A percentile compares a stretch with the other conserved stretches of the same genome.
phyloP scores from a whole-genome alignment of 2,797 vertebrate species.

The Bucorvus abyssinicus region DNA sequence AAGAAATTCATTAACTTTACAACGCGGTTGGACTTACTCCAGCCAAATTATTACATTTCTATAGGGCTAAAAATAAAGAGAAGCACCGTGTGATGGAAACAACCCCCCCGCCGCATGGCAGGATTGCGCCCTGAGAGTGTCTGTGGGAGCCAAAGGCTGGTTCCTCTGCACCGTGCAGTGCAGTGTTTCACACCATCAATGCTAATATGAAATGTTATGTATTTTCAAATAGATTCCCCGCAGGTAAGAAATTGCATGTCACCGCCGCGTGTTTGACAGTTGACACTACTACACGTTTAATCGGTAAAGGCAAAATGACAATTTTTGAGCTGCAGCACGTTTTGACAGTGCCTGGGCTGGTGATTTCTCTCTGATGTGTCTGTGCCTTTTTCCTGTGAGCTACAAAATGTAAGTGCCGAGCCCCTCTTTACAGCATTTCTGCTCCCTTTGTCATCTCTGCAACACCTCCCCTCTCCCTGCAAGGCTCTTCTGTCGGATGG shows the following conservation, averaged over 20 bases:
- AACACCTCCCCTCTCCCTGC: background rate
- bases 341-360: background rate
- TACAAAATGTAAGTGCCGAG: background rate
- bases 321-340: background rate
- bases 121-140: background rate
- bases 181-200: background rate
- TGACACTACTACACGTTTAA: background rate
- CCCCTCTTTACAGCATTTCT: background rate
- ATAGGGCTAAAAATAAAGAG: background rate
- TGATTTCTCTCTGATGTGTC: background rate
- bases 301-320: background rate
- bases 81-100: background rate
- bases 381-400: background rate
- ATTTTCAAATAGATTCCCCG: background rate
- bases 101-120: background rate
- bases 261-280: background rate
- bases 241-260: background rate
- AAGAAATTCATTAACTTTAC: slow-evolving; percentile 49
- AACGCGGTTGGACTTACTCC: background rate
- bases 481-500: background rate
- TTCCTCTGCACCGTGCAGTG: background rate
- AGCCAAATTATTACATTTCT: background rate
- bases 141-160: background rate
- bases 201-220: background rate
- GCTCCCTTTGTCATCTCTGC: background rate